Conservation (phyloP, 2,888 invertebrate species). For the Drosophila emarginata region DNA sequence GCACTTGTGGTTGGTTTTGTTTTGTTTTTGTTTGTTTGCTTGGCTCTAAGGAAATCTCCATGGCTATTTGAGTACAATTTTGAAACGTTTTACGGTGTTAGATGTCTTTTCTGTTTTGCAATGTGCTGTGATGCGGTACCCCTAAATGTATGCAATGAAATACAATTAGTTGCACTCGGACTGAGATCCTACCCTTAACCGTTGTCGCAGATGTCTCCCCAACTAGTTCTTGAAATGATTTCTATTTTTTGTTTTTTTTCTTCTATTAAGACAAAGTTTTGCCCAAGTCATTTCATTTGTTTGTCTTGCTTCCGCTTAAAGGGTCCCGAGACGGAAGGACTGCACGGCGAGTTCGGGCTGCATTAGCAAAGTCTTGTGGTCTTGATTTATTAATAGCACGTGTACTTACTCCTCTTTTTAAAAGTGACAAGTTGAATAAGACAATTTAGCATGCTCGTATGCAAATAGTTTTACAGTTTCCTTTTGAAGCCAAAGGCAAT, state of each 20-base stretch:
- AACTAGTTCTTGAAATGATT: neutral
- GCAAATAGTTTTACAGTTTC: slow-evolving; percentile 74
- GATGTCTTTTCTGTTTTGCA: slow-evolving; percentile 43
- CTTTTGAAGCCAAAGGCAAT: slow-evolving; percentile 79
- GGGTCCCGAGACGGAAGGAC: slow-evolving; percentile 8
- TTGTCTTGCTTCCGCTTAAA: slow-evolving; percentile 58
- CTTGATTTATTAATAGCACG: slow-evolving; percentile 78
- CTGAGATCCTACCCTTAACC: neutral
- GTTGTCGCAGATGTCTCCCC: neutral
- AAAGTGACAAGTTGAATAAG: slow-evolving; percentile 55
- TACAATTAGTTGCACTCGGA: slow-evolving; percentile 69
- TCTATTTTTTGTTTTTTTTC: neutral
- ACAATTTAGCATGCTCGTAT: slow-evolving; percentile 55
- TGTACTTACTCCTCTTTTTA: slow-evolving; percentile 30
- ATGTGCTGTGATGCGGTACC: slow-evolving; percentile 21
- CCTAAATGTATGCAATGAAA: slow-evolving; percentile 73
- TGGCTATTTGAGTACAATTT: slow-evolving; percentile 70
- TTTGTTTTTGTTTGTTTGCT: slow-evolving; percentile 22
- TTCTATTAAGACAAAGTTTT: slow-evolving; percentile 37
- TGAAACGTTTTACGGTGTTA: slow-evolving; percentile 71
- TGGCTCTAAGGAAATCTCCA: slow-evolving; percentile 62
- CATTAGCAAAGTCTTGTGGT: slow-evolving; percentile 56
- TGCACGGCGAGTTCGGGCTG: neutral
- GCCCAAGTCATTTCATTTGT: slow-evolving; percentile 67
- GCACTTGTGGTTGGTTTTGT: slow-evolving; percentile 47